Evolutionary conservation across 2,888 invertebrate genomes (phyloP).

Genomic region (Epicampocera succincta): DNA sequence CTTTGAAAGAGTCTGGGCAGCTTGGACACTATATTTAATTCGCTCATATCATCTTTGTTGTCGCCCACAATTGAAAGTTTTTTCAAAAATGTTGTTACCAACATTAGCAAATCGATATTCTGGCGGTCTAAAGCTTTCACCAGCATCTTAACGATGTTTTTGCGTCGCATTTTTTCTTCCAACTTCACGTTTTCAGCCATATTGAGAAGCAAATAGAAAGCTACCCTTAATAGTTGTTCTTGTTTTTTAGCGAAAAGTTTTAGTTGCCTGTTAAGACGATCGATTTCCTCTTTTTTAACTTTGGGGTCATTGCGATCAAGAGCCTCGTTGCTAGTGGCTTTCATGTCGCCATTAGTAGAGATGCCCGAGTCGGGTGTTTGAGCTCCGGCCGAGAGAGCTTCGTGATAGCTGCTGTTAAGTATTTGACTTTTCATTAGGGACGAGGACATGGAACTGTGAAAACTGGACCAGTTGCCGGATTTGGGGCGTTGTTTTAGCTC

Average conservation of each 20-base stretch:
- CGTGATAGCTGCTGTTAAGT: conserved; percentile 87
- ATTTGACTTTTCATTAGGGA: conserved; percentile 84
- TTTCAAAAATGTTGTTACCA: conserved; percentile 96
- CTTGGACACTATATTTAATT: conserved; percentile 90
- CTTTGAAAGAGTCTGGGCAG: conserved; percentile 89
- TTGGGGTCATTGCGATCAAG: conserved; percentile 80
- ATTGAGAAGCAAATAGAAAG: conserved; percentile 95
- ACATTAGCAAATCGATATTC: conserved; percentile 93
- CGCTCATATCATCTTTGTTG: conserved; percentile 96
- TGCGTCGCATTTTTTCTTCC: conserved; percentile 98
- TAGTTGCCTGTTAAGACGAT: conserved; percentile 89
- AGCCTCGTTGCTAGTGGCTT: conserved; percentile 79
- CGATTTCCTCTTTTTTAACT: conserved; percentile 87
- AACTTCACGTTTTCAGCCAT: conserved; percentile 97
- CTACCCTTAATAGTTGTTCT: conserved; percentile 94
- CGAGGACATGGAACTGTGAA: conserved; percentile 82
- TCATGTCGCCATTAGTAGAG: conserved; percentile 73
- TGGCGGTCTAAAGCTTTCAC: conserved; percentile 94
- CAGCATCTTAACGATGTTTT: conserved; percentile 93
- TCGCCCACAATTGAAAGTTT: conserved; percentile 96
- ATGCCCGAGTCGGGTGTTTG: conserved; percentile 78
- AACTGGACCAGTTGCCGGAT: conserved; percentile 86
- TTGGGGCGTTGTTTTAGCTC: conserved; percentile 89
- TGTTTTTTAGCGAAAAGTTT: conserved; percentile 94
- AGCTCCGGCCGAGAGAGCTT: conserved; percentile 82